Conservation (phyloP, 2,888 invertebrate genomes). For the Lacanobia wlatinum region DNA sequence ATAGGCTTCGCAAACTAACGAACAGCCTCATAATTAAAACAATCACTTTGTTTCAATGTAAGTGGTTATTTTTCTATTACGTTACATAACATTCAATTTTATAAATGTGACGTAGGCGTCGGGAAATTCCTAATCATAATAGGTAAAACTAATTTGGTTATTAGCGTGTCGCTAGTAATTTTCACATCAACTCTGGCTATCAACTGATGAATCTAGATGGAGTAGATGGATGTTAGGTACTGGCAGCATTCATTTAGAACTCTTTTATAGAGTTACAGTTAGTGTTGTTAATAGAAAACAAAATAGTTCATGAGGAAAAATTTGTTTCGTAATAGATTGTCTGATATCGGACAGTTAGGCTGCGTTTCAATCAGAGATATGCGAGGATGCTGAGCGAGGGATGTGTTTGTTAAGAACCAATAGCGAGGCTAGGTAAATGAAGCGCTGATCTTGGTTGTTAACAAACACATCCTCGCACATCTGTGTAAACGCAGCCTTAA, state of each 20-base stretch:
- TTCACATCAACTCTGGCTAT: slow-evolving; percentile 40
- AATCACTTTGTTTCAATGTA: slow-evolving; percentile 34
- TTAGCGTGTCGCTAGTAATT: slow-evolving; percentile 48
- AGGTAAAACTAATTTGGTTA: slow-evolving; percentile 57
- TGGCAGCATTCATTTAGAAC: slow-evolving; percentile 32
- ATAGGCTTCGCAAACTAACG: slow-evolving; percentile 21
- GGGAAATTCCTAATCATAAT: slow-evolving; percentile 54
- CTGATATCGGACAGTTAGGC: slow-evolving; percentile 17
- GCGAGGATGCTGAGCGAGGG: too few relatives aligned
- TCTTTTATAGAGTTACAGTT: slow-evolving; percentile 37
- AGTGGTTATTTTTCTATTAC: slow-evolving; percentile 44
- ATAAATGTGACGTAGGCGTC: slow-evolving; percentile 28
- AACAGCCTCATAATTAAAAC: slow-evolving; percentile 46
- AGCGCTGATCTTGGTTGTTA: too few relatives aligned
- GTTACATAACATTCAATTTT: slow-evolving; percentile 37
- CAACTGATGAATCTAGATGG: slow-evolving; percentile 41
- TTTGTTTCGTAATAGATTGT: slow-evolving; percentile 44
- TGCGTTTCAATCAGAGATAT: too few relatives aligned
- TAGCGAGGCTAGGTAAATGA: too few relatives aligned
- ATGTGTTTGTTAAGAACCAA: too few relatives aligned
- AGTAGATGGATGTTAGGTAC: slow-evolving; percentile 29
- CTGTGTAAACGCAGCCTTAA: too few relatives aligned
- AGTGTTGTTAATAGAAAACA: slow-evolving; percentile 40
- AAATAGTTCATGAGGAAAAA: slow-evolving; percentile 42
- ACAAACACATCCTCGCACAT: too few relatives aligned